A percentile compares a stretch with the other conserved stretches of the same genome.
These are phyloP conservation scores for Valencia hispanica DNA, from an alignment of 2,797 vertebrate species.

Conservation along the genomic window DNA sequence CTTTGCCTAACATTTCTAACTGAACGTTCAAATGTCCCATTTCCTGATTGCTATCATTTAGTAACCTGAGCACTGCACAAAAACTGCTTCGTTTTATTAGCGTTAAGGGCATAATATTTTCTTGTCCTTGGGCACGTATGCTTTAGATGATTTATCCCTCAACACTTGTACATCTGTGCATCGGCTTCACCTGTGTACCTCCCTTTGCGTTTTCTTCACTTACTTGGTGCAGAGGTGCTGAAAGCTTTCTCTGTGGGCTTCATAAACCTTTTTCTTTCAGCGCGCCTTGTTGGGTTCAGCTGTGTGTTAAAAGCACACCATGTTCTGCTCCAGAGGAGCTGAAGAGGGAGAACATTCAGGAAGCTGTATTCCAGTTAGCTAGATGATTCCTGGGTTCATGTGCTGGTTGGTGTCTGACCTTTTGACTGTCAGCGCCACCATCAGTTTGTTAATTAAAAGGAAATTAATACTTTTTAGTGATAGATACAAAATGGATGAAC, in stretches of 20 bases:
- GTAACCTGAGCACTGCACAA: constrained; percentile 39
- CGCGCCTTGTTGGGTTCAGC: constrained; percentile 47
- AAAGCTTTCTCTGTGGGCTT: constrained; percentile 65
- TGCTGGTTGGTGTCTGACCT: constrained; percentile 48
- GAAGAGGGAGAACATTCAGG: constrained; percentile 51
- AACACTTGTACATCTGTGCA: constrained; percentile 34
- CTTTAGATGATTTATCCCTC: constrained; percentile 19
- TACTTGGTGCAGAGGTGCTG: constrained; percentile 58
- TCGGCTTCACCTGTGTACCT: constrained; percentile 56
- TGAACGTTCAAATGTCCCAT: constrained; percentile 45
- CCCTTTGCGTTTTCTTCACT: constrained; percentile 48
- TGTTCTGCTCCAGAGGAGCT: constrained; percentile 46
- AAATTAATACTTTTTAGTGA: constrained; percentile 42
- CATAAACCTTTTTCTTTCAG: constrained; percentile 77
- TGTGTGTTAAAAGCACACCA: constrained; percentile 63
- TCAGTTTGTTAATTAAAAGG: constrained; percentile 38
- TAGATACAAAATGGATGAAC: constrained; percentile 2
- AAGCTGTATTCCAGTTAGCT: constrained; percentile 50
- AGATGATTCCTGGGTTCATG: constrained; percentile 46
- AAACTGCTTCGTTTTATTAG: constrained; percentile 45
- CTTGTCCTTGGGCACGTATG: constrained; percentile 11
- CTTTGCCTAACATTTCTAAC: constrained; percentile 51
- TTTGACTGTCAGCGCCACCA: constrained; percentile 50
- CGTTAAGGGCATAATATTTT: constrained; percentile 35
- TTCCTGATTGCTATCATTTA: constrained; percentile 57